phyloP scores from a whole-genome alignment of 2,888 invertebrate genomes.

The Dyspetes luteomarginatus region DNA sequence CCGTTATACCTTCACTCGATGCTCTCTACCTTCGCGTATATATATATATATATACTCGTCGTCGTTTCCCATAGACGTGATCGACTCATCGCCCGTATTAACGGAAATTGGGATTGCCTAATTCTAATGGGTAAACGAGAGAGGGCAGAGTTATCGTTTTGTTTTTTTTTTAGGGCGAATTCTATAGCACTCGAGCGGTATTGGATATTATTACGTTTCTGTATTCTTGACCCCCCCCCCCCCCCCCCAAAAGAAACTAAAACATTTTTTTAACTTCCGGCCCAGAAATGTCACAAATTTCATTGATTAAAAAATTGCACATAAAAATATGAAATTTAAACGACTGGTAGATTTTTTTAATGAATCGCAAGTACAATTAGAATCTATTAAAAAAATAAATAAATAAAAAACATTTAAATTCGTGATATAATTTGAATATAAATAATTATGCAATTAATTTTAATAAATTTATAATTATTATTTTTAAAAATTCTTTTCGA shows the following conservation, averaged over 20 bases:
- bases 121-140: constrained; percentile 34
- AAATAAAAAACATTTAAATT: too few relatives aligned
- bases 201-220: constrained; percentile 11
- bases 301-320: too few relatives aligned
- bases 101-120: constrained; percentile 45
- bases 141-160: constrained; percentile 5
- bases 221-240: too few relatives aligned
- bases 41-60: not conserved
- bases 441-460: not conserved
- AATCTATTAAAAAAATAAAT: too few relatives aligned
- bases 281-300: too few relatives aligned
- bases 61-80: not conserved
- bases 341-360: too few relatives aligned
- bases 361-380: too few relatives aligned
- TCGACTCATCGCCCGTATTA: constrained; percentile 9
- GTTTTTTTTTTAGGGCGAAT: not conserved
- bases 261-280: too few relatives aligned
- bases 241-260: too few relatives aligned
- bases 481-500: not conserved
- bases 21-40: not conserved
- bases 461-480: not conserved
- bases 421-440: too few relatives aligned
- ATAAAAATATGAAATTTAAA: too few relatives aligned
- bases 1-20: constrained; percentile 34
- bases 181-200: constrained; percentile 21